Percentiles rank a stretch among this genome's conserved stretches.
Conservation (phyloP, 2,888 invertebrate species). For the Nemotelus nigrinus region DNA sequence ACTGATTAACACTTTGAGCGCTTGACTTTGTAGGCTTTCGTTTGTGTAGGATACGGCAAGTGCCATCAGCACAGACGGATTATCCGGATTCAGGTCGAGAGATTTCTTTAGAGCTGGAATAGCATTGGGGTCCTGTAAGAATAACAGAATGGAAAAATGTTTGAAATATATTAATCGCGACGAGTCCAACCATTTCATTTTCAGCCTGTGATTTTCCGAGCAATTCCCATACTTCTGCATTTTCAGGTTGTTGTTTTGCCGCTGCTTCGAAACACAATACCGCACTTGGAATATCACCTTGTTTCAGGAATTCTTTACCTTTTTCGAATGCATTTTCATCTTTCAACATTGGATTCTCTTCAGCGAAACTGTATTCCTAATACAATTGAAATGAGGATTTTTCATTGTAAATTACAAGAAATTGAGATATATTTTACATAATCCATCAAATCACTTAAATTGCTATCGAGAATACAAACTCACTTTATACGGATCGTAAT, state of each 20-base stretch:
- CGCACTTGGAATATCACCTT: constrained; percentile 94
- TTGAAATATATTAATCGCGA: constrained; percentile 49
- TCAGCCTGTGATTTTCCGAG: constrained; percentile 94
- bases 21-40: constrained; percentile 91
- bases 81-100: constrained; percentile 79
- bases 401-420: constrained; percentile 46
- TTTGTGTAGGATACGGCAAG: constrained; percentile 96
- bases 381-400: constrained; percentile 59
- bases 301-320: constrained; percentile 82
- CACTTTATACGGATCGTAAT: constrained; percentile 72
- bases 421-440: constrained; percentile 46
- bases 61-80: constrained; percentile 86
- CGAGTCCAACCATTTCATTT: constrained; percentile 79
- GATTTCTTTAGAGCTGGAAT: constrained; percentile 92
- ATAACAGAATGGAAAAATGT: background rate
- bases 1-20: constrained; percentile 80
- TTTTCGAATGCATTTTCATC: constrained; percentile 82
- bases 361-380: constrained; percentile 80
- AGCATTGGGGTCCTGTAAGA: constrained; percentile 80
- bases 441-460: background rate
- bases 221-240: constrained; percentile 85
- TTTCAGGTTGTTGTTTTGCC: constrained; percentile 81
- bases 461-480: background rate
- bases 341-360: constrained; percentile 87
- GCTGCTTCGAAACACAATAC: constrained; percentile 97